Percentiles rank a stretch among this genome's conserved stretches.
Conservation (phyloP, 2,113 vertebrate genomes). For the Cryptomyrus ogoouensis region DNA sequence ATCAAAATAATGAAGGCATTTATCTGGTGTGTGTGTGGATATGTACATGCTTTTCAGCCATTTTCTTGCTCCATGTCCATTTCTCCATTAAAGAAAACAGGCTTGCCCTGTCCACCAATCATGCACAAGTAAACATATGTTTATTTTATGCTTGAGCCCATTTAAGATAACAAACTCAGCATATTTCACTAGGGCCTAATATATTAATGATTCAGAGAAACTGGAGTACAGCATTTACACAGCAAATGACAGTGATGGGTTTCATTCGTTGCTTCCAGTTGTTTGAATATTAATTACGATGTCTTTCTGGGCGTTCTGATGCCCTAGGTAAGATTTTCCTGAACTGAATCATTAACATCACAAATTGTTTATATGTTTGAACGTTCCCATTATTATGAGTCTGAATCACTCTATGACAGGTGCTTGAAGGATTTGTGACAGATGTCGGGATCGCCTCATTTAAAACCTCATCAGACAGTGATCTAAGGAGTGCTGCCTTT, state of each 20-base stretch:
- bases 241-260: background rate
- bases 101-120: background rate
- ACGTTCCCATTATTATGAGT: background rate
- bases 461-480: background rate
- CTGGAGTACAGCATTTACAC: background rate
- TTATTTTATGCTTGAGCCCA: background rate
- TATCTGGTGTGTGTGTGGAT: background rate
- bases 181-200: background rate
- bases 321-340: background rate
- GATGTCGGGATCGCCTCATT: background rate
- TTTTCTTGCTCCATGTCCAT: background rate
- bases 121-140: background rate
- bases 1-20: background rate
- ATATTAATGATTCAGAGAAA: background rate
- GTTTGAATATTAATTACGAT: background rate
- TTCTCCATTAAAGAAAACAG: background rate
- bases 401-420: background rate
- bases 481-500: background rate
- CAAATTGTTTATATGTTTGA: background rate
- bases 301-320: background rate
- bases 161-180: background rate
- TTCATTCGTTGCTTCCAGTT: background rate
- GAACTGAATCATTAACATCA: background rate
- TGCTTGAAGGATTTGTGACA: background rate
- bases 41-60: background rate